Evolutionary conservation across 1,140 invertebrate genomes (phyloP), one percentile per base, ranked within the genome.

Genomic region (Drosophila mayri): DNA sequence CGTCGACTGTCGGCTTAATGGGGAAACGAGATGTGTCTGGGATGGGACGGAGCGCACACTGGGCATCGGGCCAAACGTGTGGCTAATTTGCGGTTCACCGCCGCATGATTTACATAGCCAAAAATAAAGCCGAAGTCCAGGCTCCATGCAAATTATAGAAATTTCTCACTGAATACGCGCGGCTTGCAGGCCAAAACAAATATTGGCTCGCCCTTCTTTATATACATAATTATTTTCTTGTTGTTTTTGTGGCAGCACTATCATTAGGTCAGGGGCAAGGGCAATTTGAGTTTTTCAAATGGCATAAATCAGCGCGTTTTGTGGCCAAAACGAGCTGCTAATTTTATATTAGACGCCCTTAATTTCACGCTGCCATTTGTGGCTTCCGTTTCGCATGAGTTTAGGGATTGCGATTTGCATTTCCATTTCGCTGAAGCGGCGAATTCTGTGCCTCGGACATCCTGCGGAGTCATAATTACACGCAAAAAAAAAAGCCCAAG

Each of bases 141-240:
- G 11, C 4, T 59, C 50, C 72, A 88, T 90, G 79, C 81, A 91
- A 91, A 91, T 91, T 91, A 91, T 87, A 91, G 84, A 91, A 91
- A 91, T 91, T 83, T 81, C 68, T 63, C 35, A 35, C 16, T 11
- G 57, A 16, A 16, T 46, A 22, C 60, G 37, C 46, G 35, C 52
- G 4, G 20, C 14, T 1, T 7, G 32, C 50, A 8, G 38, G 38
- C 52, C 20, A 76, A 88, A 88, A 66, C 85, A 90, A 88, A 90
- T 88, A 88, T 88, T 90, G 71, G 68, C 61, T 66, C 70, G 20
- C 18, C 18, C 12, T 35, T 32, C 9, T 32, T 32, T 32, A 35
- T 35, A 11, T 1, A 35, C 32, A 35, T 35, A 35, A 11, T 35
- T 35, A 35, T 35, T 32, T 32, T 35, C 16, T 25, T 25, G 35